Conservation (phyloP, 2,888 invertebrate species). For the Sinhomidia bicolor region DNA sequence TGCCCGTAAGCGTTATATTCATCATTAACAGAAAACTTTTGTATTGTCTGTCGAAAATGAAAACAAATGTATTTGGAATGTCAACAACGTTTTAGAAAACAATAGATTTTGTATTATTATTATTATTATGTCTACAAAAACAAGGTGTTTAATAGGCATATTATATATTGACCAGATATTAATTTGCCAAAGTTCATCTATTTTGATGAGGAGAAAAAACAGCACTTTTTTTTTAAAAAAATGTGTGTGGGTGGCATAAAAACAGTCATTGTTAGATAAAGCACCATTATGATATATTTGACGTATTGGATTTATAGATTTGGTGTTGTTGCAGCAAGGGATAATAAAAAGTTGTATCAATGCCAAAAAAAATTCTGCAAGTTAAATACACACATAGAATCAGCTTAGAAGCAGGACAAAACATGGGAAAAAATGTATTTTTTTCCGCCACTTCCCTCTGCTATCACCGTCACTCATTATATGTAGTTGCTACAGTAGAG, state of each 20-base stretch:
- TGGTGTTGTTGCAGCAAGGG: conserved; percentile 19
- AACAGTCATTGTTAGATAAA: not conserved
- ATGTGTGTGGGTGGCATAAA: conserved; percentile 22
- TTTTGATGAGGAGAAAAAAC: too few relatives aligned
- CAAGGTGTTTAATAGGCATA: not conserved
- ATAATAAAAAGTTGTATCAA: not conserved
- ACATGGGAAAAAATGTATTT: not conserved
- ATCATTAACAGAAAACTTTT: not conserved
- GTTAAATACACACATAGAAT: not conserved
- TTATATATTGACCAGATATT: too few relatives aligned
- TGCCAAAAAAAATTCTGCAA: not conserved
- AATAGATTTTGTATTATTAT: too few relatives aligned
- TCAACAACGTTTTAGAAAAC: not conserved
- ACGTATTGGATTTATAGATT: conserved; percentile 32
- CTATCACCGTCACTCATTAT: not conserved
- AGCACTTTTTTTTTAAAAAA: too few relatives aligned
- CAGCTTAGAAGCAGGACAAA: not conserved
- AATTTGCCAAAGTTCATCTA: too few relatives aligned
- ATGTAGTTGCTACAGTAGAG: too few relatives aligned
- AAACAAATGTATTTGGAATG: not conserved
- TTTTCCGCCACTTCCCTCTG: not conserved
- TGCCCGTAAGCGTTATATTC: not conserved
- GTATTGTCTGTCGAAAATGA: not conserved
- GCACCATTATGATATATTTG: not conserved
- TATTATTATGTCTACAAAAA: not conserved